Base-by-base conservation (phyloP, 2,797 vertebrate species). In the Eutrigla gurnardus region DNA sequence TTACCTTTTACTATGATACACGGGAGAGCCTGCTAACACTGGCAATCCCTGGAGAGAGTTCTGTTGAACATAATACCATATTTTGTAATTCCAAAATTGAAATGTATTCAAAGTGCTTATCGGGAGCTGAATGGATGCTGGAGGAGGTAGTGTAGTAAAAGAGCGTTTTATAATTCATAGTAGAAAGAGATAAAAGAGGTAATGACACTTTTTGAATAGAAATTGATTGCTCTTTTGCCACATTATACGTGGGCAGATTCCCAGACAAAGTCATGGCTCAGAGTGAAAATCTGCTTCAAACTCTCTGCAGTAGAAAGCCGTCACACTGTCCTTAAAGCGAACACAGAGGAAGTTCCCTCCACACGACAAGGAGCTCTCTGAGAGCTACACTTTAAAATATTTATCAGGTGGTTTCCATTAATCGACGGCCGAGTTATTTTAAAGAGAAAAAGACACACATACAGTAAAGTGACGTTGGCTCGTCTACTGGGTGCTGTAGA, bases 311-410 rank as follows among this genome's bases (percentile, higher is more conserved):
- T 1, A 0, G 25, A 61, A 61, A 13, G 59, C 57, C 39, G 1
- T 25, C 37, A 0, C 58, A 42, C 12, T 42, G 25, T 25, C 25
- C 25, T 2, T 25, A 25, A 25, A 25, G 25, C 25, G 42, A 32
- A 61, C 4, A 14, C 18, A 6, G 64, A 59, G 25, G 64, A 14
- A 15, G 10, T 53, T 59, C 13, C 47, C 35, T 45, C 1, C 12
- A 18, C 39, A 25, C 33, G 18, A 12, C 37, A 14, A 43, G 55
- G 36, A 33, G 52, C 47, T 78, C 55, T 67, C 43, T 67, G 58
- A 73, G 45, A 65, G 47, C 65, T 78, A 60, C 10, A 61, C 59
- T 37, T 57, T 85, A 36, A 80, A 85, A 79, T 80, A 83, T 88
- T 82, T 69, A 86, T 86, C 52, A 78, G 37, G 13, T 45, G 43